Evolutionary conservation across 2,113 vertebrate species (phyloP).

Genomic region (Zeus faber): DNA sequence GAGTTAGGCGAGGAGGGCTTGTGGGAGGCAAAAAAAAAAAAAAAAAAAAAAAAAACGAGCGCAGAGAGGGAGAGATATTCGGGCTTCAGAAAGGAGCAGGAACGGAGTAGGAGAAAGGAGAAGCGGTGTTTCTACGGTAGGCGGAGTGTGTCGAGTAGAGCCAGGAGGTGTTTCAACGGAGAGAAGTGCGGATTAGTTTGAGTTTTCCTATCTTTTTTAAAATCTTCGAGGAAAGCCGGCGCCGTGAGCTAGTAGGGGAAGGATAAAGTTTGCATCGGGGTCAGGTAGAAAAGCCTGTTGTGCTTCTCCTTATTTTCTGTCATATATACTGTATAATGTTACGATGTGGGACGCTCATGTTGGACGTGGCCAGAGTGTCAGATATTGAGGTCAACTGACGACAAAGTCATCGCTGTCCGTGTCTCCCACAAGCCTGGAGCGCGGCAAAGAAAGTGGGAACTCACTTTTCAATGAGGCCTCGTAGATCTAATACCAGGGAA

Average conservation of each 20-base stretch:
- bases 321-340: too few species aligned
- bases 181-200: constrained; percentile 45
- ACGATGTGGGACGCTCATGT: too few species aligned
- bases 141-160: constrained; percentile 28
- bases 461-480: too few species aligned
- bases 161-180: constrained; percentile 33
- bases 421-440: too few species aligned
- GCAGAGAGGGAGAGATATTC: background rate
- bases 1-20: background rate
- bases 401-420: too few species aligned
- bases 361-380: too few species aligned
- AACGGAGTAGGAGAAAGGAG: constrained; percentile 18
- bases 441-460: too few species aligned
- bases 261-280: background rate
- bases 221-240: background rate
- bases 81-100: background rate
- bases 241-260: too few species aligned
- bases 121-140: constrained; percentile 14
- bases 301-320: background rate
- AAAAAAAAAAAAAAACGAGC: background rate
- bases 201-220: constrained; percentile 27
- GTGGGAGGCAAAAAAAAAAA: constrained; percentile 6
- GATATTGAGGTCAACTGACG: constrained; percentile 19
- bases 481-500: too few species aligned
- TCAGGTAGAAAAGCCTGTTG: background rate